These are phyloP conservation scores for Gonocerus acuteangulatus DNA, from an alignment of 2,888 invertebrate genomes.

Conservation along the genomic window DNA sequence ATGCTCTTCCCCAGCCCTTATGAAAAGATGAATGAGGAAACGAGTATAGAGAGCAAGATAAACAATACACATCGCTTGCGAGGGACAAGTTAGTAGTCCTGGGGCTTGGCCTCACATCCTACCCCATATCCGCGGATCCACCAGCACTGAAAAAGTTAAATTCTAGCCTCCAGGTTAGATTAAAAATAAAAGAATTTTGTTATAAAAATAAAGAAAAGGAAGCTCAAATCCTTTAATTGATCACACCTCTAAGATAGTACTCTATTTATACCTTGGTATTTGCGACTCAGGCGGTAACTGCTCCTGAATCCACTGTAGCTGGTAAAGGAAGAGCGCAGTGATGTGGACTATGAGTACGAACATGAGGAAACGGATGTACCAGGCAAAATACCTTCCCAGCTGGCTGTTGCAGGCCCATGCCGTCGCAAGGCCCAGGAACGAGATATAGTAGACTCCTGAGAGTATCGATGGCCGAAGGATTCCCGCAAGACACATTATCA, in stretches of 20 bases:
- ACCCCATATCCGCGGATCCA: too few relatives aligned
- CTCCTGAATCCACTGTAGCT: constrained; percentile 73
- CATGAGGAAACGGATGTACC: constrained; percentile 61
- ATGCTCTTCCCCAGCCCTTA: too few relatives aligned
- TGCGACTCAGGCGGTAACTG: constrained; percentile 59
- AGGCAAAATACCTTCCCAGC: constrained; percentile 67
- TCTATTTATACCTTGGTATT: constrained; percentile 66
- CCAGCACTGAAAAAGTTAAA: too few relatives aligned
- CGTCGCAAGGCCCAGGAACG: constrained; percentile 75
- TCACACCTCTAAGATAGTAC: too few relatives aligned
- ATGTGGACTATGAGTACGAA: constrained; percentile 71
- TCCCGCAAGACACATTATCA: constrained; percentile 62
- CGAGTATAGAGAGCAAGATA: too few relatives aligned
- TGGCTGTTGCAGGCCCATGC: constrained; percentile 78
- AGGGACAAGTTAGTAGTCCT: too few relatives aligned
- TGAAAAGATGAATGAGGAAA: too few relatives aligned
- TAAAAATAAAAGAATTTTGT: too few relatives aligned
- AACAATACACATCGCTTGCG: too few relatives aligned
- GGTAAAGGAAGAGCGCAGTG: constrained; percentile 66
- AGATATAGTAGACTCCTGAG: constrained; percentile 76
- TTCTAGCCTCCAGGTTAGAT: too few relatives aligned
- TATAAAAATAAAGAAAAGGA: not conserved
- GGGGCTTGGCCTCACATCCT: too few relatives aligned
- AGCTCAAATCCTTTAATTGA: too few relatives aligned
- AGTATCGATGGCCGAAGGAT: constrained; percentile 74